These are phyloP conservation scores for Apistogramma diplotaenia DNA, from an alignment of 2,113 vertebrate species.

Conservation along the genomic window DNA sequence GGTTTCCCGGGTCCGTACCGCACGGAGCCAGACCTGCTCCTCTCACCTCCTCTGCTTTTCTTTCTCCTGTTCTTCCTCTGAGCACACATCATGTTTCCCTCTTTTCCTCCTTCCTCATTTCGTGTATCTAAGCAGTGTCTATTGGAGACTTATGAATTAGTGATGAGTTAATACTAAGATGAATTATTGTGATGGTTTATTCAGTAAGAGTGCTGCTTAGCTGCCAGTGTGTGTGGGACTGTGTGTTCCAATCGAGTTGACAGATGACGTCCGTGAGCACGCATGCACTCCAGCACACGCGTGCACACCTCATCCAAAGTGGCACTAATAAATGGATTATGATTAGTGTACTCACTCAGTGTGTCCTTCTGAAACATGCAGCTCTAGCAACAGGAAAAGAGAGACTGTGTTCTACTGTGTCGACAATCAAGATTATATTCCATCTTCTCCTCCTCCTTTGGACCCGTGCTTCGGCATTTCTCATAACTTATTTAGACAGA, in stretches of 20 bases:
- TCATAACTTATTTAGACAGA: slow-evolving; percentile 61
- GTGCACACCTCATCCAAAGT: not conserved
- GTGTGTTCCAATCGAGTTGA: slow-evolving; percentile 1
- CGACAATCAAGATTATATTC: slow-evolving; percentile 3
- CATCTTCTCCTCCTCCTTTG: slow-evolving; percentile 9
- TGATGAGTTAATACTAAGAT: slow-evolving; percentile 65
- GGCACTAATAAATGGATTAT: slow-evolving; percentile 17
- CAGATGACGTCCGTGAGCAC: not conserved
- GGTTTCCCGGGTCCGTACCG: slow-evolving; percentile 2
- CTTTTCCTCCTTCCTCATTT: not conserved
- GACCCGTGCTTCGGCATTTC: slow-evolving; percentile 22
- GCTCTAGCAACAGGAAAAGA: not conserved
- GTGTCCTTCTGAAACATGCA: slow-evolving; percentile 6
- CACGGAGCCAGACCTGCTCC: not conserved
- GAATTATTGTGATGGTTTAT: slow-evolving; percentile 68
- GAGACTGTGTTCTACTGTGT: not conserved
- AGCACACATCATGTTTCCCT: slow-evolving; percentile 8
- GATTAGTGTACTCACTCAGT: not conserved
- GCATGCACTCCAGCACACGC: not conserved
- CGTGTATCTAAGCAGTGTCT: slow-evolving; percentile 35
- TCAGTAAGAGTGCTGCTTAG: slow-evolving; percentile 35
- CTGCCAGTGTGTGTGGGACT: not conserved
- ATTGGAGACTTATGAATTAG: slow-evolving; percentile 57
- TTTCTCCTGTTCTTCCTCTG: slow-evolving; percentile 1
- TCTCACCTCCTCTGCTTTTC: slow-evolving; percentile 33